Percentiles rank a stretch among this genome's conserved stretches.
phyloP scores from a whole-genome alignment of 2,888 invertebrate genomes.

The Lepeophtheirus nordmannii region DNA sequence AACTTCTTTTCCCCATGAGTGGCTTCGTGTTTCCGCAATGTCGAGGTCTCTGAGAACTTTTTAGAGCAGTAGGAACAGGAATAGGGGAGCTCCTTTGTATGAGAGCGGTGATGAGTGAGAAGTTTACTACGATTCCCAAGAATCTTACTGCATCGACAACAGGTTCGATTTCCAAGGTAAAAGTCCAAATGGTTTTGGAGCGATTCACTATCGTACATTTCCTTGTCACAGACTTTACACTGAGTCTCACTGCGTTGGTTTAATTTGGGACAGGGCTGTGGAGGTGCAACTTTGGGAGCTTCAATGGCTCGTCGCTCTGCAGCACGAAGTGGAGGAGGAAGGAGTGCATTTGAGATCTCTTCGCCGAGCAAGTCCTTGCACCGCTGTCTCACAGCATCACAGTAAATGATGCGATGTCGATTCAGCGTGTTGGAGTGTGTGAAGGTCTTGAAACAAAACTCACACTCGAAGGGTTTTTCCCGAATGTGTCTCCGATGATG shows the following conservation, averaged over 20 bases:
- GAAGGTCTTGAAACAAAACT: constrained; percentile 17
- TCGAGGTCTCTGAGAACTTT: constrained; percentile 1
- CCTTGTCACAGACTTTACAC: constrained; percentile 20
- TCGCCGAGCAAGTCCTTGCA: not conserved
- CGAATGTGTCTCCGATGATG: constrained; percentile 24
- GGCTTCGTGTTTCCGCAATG: constrained; percentile 15
- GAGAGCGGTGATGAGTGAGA: constrained; percentile 14
- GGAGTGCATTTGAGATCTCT: constrained; percentile 4
- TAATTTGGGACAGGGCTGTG: not conserved
- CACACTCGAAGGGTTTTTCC: constrained; percentile 26
- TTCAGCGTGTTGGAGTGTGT: constrained; percentile 19
- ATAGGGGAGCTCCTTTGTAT: constrained; percentile 20
- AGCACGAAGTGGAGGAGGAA: not conserved
- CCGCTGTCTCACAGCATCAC: not conserved
- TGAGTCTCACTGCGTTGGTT: not conserved
- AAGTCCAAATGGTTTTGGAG: not conserved
- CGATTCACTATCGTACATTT: not conserved
- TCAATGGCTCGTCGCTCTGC: not conserved
- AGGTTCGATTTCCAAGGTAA: constrained; percentile 4
- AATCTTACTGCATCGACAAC: constrained; percentile 12
- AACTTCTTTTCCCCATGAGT: constrained; percentile 19
- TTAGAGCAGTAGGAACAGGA: constrained; percentile 14
- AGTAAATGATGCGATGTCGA: constrained; percentile 23
- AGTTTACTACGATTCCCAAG: constrained; percentile 12
- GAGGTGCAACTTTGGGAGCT: not conserved